A percentile compares a stretch with the other conserved stretches of the same genome.
These are phyloP conservation scores for Mesochorus sp. DNA, from an alignment of 2,888 invertebrate genomes.

Conservation along the genomic window DNA sequence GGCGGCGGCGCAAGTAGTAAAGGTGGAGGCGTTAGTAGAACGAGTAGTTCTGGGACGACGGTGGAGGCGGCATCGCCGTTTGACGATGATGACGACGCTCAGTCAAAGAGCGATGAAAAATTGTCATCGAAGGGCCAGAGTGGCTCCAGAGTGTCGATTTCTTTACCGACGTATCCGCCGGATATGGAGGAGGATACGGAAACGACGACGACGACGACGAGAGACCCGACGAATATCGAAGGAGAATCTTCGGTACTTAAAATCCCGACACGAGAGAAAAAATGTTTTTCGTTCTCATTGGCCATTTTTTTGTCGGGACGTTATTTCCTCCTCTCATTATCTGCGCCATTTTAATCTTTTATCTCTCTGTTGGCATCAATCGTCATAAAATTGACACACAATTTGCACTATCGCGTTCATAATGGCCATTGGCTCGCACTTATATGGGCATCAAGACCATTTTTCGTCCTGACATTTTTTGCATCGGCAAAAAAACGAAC, in stretches of 20 bases:
- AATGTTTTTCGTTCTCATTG: constrained; percentile 11
- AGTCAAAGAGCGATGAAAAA: constrained; percentile 17
- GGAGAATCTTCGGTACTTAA: constrained; percentile 62
- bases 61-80: constrained; percentile 79
- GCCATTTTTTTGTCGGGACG: constrained; percentile 8
- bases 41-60: constrained; percentile 64
- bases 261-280: constrained; percentile 3
- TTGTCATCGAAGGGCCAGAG: constrained; percentile 69
- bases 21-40: constrained; percentile 70
- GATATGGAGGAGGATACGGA: constrained; percentile 84
- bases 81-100: constrained; percentile 83
- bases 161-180: constrained; percentile 87
- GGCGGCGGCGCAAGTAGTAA: constrained; percentile 76
- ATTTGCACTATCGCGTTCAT: too few species aligned
- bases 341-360: too few species aligned
- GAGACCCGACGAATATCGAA: constrained; percentile 59
- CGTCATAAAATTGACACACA: too few species aligned
- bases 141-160: constrained; percentile 85
- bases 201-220: constrained; percentile 60
- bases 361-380: too few species aligned
- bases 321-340: too few species aligned
- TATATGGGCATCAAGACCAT: too few species aligned
- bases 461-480: too few species aligned
- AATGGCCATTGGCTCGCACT: too few species aligned
- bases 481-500: constrained; percentile 25